phyloP scores from a whole-genome alignment of 2,888 invertebrate genomes.

The Noctua fimbriata region DNA sequence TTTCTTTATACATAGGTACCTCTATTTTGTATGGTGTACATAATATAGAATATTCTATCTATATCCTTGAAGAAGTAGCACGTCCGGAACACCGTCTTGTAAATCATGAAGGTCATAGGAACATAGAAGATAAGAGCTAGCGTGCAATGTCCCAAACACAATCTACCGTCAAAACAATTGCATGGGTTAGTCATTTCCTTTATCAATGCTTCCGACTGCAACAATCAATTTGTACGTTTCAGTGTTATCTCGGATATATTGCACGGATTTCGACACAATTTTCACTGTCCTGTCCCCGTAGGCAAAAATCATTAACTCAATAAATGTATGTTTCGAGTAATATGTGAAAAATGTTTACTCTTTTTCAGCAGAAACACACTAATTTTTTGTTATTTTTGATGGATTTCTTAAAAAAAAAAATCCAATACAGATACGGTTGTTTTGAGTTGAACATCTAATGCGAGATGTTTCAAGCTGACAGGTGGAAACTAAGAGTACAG shows the following conservation, averaged over 20 bases:
- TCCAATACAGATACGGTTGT: background rate
- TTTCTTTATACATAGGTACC: background rate
- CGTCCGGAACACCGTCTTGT: conserved; percentile 2
- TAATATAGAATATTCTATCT: background rate
- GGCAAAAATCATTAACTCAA: background rate
- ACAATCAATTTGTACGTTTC: background rate
- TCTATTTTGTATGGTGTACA: background rate
- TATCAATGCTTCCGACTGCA: conserved; percentile 12
- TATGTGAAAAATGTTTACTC: background rate
- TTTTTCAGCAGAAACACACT: background rate
- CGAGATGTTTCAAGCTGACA: background rate
- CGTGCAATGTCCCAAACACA: background rate
- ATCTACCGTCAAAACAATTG: conserved; percentile 16
- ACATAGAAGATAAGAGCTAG: conserved; percentile 15
- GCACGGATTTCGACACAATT: conserved; percentile 1
- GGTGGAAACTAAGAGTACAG: background rate
- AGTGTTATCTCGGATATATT: background rate
- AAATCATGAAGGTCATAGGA: conserved; percentile 21
- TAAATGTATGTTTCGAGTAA: background rate
- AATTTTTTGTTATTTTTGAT: too few species aligned
- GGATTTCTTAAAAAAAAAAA: background rate
- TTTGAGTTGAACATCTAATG: background rate
- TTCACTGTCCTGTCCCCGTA: background rate
- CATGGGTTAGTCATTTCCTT: background rate
- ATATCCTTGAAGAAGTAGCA: conserved; percentile 8